A percentile compares a stretch with the other conserved stretches of the same genome.
These are phyloP conservation scores for Muntiacus reevesi DNA, from an alignment of 2,113 vertebrate species.

Conservation along the genomic window DNA sequence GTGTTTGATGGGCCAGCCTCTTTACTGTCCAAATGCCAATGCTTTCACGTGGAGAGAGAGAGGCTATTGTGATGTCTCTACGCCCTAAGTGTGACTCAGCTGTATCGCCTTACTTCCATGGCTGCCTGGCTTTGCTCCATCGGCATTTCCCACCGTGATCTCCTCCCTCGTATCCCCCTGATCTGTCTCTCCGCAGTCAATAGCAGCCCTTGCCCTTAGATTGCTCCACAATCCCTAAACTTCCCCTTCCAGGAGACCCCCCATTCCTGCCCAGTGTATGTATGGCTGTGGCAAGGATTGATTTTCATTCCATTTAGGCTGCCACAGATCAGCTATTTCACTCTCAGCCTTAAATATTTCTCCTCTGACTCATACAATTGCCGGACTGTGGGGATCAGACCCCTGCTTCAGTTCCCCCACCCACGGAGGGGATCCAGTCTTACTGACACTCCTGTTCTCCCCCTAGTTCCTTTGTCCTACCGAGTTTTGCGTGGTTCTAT, in stretches of 20 bases:
- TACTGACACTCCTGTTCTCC: not conserved
- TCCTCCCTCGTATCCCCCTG: not conserved
- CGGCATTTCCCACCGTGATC: not conserved
- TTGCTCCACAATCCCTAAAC: not conserved
- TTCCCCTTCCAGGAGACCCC: not conserved
- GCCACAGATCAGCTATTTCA: not conserved
- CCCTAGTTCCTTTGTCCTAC: not conserved
- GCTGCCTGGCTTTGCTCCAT: not conserved
- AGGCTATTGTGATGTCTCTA: not conserved
- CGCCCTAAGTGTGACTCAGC: not conserved
- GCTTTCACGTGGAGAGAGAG: not conserved
- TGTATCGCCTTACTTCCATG: not conserved
- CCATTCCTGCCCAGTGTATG: accelerated
- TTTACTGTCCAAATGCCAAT: not conserved
- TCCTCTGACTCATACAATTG: not conserved
- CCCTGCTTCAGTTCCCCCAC: not conserved
- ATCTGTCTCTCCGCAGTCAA: not conserved
- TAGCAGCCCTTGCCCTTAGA: not conserved
- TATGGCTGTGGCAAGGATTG: not conserved
- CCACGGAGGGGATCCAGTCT: not conserved
- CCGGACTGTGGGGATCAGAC: not conserved
- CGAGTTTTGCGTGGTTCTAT: not conserved
- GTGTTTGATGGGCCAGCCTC: not conserved
- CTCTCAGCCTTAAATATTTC: not conserved
- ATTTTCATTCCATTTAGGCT: not conserved